phyloP scores from a whole-genome alignment of 2,888 invertebrate species.

The Nemoura dubitans region DNA sequence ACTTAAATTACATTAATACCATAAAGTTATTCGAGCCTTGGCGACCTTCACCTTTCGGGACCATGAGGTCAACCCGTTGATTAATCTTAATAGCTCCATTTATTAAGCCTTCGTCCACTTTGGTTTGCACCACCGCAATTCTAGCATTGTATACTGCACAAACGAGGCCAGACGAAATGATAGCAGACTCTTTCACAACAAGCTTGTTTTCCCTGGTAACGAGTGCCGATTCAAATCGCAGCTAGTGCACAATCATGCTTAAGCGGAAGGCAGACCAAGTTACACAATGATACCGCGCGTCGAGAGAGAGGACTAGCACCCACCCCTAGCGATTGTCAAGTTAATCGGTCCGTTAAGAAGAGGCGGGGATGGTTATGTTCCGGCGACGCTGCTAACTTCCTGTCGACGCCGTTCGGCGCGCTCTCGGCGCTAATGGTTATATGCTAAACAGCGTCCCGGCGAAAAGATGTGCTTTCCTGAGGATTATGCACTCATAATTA shows the following conservation, averaged over 20 bases:
- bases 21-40: background rate
- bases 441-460: slow-evolving; percentile 13
- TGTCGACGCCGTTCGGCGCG: background rate
- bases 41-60: background rate
- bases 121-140: background rate
- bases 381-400: background rate
- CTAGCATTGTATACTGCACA: no score
- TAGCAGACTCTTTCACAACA: background rate
- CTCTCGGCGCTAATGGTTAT: background rate
- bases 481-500: slow-evolving; percentile 44
- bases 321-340: slow-evolving; percentile 22
- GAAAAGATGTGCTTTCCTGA: slow-evolving; percentile 35
- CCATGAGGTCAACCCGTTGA: background rate
- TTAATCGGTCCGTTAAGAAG: slow-evolving; percentile 7
- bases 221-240: background rate
- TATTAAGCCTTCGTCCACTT: background rate
- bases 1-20: background rate
- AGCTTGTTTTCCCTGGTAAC: background rate
- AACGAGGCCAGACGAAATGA: background rate
- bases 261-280: background rate
- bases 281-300: background rate
- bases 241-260: background rate
- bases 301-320: background rate
- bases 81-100: background rate
- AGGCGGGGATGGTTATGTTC: background rate